Evolutionary conservation across 2,888 invertebrate genomes (phyloP).

Genomic region (Osmoderma eremita): DNA sequence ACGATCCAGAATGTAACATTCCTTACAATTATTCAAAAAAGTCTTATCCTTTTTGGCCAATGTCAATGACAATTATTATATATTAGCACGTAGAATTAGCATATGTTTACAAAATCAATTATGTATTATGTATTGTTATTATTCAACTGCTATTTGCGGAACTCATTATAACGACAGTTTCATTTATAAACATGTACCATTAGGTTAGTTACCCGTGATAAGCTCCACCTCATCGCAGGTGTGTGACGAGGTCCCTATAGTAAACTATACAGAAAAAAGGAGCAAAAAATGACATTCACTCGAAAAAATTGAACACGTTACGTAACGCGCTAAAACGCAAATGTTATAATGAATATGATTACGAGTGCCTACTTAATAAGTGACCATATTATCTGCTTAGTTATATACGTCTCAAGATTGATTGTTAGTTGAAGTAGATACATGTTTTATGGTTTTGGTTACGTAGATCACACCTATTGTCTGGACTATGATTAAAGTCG

Average conservation of each 20-base stretch:
- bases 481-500: no score
- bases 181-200: conserved; percentile 9
- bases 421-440: no score
- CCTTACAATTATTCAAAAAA: no score
- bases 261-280: conserved; percentile 3
- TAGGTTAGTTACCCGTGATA: conserved; percentile 23
- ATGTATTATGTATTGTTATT: conserved; percentile 19
- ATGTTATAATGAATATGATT: not conserved
- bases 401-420: no score
- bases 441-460: no score
- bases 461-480: no score
- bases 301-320: conserved; percentile 3
- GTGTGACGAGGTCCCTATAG: conserved; percentile 7
- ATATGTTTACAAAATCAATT: conserved; percentile 7
- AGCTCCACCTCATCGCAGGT: conserved; percentile 20
- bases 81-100: conserved; percentile 17
- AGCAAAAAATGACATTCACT: conserved; percentile 9
- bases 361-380: no score
- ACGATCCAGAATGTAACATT: no score
- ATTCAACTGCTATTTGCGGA: conserved; percentile 21
- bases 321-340: conserved; percentile 5
- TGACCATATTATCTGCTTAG: no score
- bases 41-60: not conserved
- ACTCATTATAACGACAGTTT: conserved; percentile 6
- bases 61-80: conserved; percentile 28